These are phyloP conservation scores for Propithecus perrieri DNA, from an alignment of 2,797 vertebrate genomes.

Conservation along the genomic window DNA sequence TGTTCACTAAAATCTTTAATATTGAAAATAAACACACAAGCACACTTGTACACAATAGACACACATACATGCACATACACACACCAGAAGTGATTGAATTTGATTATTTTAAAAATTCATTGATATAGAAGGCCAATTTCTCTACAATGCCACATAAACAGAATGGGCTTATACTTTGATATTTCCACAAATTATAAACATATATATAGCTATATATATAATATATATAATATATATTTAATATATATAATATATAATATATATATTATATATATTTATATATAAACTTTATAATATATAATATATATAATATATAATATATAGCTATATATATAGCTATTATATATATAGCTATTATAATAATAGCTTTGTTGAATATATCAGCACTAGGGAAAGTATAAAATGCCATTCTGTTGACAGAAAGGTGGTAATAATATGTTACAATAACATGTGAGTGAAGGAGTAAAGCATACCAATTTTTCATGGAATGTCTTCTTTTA, in stretches of 20 bases:
- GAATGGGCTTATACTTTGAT: not conserved
- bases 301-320: too few species aligned
- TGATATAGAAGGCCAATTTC: not conserved
- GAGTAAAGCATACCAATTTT: not conserved
- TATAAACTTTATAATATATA: too few species aligned
- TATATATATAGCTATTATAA: not conserved
- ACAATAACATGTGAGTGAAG: not conserved
- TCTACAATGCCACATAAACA: not conserved
- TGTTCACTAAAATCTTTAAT: not conserved
- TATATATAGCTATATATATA: too few species aligned
- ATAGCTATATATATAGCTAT: too few species aligned
- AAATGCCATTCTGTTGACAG: not conserved
- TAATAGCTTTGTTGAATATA: not conserved
- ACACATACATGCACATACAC: rapidly evolving
- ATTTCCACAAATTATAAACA: not conserved
- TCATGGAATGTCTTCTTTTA: not conserved
- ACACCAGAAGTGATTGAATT: not conserved
- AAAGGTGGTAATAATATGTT: not conserved
- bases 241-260: too few species aligned
- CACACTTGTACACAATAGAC: not conserved
- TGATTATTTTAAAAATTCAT: not conserved
- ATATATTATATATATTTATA: too few species aligned
- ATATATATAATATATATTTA: too few species aligned
- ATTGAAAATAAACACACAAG: not conserved
- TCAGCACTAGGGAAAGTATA: not conserved